A percentile compares a stretch with the other conserved stretches of the same genome.
These are phyloP conservation scores for Acanthacorydalis orientalis DNA, from an alignment of 2,888 invertebrate species.

Conservation along the genomic window DNA sequence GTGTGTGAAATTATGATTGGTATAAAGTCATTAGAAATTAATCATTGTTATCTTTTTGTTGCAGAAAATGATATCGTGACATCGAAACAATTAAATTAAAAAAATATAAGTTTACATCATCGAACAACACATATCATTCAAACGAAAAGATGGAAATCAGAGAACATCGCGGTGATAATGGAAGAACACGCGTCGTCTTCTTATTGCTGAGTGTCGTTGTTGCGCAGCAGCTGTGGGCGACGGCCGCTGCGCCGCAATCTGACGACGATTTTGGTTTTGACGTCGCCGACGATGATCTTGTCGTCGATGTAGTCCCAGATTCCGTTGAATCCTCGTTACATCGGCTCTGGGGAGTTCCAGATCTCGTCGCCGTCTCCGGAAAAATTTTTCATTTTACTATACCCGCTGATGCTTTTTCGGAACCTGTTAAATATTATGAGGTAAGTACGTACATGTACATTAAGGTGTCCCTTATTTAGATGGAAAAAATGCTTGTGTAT, in stretches of 20 bases:
- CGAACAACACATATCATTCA: not conserved
- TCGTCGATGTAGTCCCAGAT: constrained; percentile 11
- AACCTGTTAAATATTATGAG: constrained; percentile 49
- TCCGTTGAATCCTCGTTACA: constrained; percentile 11
- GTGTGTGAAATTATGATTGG: no score
- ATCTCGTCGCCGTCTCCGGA: constrained; percentile 48
- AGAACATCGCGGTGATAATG: not conserved
- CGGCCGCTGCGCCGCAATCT: constrained; percentile 4
- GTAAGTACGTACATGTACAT: constrained; percentile 25
- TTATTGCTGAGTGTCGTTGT: constrained; percentile 7
- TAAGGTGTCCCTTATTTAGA: no score
- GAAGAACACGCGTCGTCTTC: constrained; percentile 10
- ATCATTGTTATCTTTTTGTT: constrained; percentile 8
- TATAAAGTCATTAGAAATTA: no score
- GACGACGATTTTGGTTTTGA: constrained; percentile 28
- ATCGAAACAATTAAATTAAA: constrained; percentile 5
- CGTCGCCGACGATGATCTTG: constrained; percentile 20
- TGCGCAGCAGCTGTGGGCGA: constrained; percentile 5
- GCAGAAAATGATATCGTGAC: constrained; percentile 15
- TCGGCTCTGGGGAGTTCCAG: constrained; percentile 19
- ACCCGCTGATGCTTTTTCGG: constrained; percentile 53
- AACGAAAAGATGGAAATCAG: not conserved
- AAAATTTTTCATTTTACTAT: constrained; percentile 55
- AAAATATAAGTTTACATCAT: not conserved
- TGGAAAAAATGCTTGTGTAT: no score